Evolutionary conservation across 2,797 vertebrate species (phyloP), one percentile per base, ranked within the genome.

Genomic region (Champsocephalus esox): DNA sequence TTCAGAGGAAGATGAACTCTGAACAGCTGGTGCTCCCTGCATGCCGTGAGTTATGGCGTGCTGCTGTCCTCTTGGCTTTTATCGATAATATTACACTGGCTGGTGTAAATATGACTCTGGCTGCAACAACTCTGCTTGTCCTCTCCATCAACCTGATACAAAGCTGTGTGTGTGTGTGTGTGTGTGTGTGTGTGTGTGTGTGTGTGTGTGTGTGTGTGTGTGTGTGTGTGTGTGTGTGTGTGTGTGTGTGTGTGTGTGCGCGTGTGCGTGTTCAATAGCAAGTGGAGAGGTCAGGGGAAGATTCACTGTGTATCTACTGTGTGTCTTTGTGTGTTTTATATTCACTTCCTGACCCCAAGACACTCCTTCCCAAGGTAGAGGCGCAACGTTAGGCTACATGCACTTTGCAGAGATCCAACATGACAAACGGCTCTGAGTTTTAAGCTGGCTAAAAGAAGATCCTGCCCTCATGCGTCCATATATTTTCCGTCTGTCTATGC

Each of bases 11-110:
- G 87, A 84, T 76, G 88, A 89, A 88, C 82, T 85, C 74, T 54
- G 60, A 93, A 81, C 92, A 94, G 92, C 94, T 94, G 71, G 62
- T 70, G 87, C 81, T 88, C 80, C 82, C 89, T 88, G 90, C 79
- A 88, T 85, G 75, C 19, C 17, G 51, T 93, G 89, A 93, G 81
- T 93, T 92, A 94, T 82, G 70, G 75, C 21, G 51, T 81, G 82
- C 91, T 86, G 91, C 80, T 87, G 84, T 81, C 76, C 83, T 81
- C 73, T 90, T 86, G 87, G 82, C 87, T 94, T 94, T 94, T 93
- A 93, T 93, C 92, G 90, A 94, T 93, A 93, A 93, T 91, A 92
- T 92, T 90, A 93, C 88, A 89, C 67, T 55, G 82, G 71, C 81
- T 91, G 91, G 92, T 92, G 83, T 94, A 92, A 93, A 93, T 93